Conservation (phyloP, 2,888 invertebrate genomes). For the Agonopterix heracliana region DNA sequence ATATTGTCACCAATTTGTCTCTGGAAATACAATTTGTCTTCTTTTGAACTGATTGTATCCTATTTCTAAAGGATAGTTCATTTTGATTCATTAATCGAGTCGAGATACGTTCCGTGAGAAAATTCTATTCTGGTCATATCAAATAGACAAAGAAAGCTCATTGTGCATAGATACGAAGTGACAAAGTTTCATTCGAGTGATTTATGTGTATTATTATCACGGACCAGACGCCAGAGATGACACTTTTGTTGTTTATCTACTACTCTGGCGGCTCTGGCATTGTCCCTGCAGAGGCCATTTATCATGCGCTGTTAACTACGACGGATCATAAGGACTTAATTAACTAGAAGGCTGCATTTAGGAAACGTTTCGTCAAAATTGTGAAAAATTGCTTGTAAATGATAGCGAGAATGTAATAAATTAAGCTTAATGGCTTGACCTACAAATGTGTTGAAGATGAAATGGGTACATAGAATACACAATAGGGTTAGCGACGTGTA, state of each 20-base stretch:
- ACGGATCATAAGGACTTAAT: slow-evolving; percentile 12
- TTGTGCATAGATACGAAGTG: slow-evolving; percentile 10
- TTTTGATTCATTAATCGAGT: slow-evolving; percentile 5
- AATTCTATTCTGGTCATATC: slow-evolving; percentile 5
- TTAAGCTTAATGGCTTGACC: too few relatives aligned
- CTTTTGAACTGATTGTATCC: slow-evolving; percentile 9
- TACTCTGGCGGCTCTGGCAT: slow-evolving; percentile 28
- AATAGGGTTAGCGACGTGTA: too few relatives aligned
- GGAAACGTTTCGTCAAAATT: too few relatives aligned
- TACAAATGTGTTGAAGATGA: too few relatives aligned
- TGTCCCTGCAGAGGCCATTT: slow-evolving; percentile 29
- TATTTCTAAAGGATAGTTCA: slow-evolving; percentile 9
- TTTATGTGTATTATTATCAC: slow-evolving; percentile 29
- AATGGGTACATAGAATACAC: too few relatives aligned
- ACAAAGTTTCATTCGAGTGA: slow-evolving; percentile 23
- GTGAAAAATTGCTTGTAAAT: too few relatives aligned
- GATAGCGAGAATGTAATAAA: too few relatives aligned
- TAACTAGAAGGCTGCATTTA: slow-evolving; percentile 5
- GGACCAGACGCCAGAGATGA: slow-evolving; percentile 28
- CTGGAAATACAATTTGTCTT: slow-evolving; percentile 13
- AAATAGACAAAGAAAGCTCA: slow-evolving; percentile 16
- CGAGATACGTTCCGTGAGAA: slow-evolving; percentile 11
- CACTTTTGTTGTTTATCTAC: slow-evolving; percentile 34
- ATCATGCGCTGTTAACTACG: slow-evolving; percentile 19
- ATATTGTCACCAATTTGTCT: slow-evolving; percentile 14